Conservation (phyloP, 2,113 vertebrate genomes). For the Acinonyx jubatus region DNA sequence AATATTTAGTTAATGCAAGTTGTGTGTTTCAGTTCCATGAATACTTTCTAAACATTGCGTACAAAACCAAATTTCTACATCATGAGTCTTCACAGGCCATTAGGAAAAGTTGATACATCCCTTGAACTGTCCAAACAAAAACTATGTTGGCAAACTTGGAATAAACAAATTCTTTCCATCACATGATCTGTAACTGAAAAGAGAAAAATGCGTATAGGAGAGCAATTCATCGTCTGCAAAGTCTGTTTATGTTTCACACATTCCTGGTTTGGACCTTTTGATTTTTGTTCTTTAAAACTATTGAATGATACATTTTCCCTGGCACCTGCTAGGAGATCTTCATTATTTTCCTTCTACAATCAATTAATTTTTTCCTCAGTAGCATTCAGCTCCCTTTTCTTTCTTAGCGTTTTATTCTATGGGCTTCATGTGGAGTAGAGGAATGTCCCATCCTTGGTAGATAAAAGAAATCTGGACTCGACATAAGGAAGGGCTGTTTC, state of each 20-base stretch:
- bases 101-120: conserved; percentile 69
- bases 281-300: conserved; percentile 65
- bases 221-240: conserved; percentile 55
- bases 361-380: not conserved
- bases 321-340: conserved; percentile 29
- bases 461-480: not conserved
- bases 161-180: conserved; percentile 71
- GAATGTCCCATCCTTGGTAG: not conserved
- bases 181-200: conserved; percentile 61
- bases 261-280: conserved; percentile 47
- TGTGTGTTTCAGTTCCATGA: conserved; percentile 17
- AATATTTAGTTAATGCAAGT: not conserved
- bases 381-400: not conserved
- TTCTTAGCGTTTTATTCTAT: conserved; percentile 7
- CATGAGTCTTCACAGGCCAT: conserved; percentile 68
- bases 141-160: conserved; percentile 43
- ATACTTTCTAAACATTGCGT: conserved; percentile 62
- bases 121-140: conserved; percentile 79
- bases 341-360: conserved; percentile 29
- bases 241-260: conserved; percentile 37
- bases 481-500: not conserved
- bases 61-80: conserved; percentile 25
- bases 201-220: not conserved
- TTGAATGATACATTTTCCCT: conserved; percentile 31
- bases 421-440: not conserved